Conservation (phyloP, 2,113 vertebrate genomes). For the Poeciliopsis prolifica region DNA sequence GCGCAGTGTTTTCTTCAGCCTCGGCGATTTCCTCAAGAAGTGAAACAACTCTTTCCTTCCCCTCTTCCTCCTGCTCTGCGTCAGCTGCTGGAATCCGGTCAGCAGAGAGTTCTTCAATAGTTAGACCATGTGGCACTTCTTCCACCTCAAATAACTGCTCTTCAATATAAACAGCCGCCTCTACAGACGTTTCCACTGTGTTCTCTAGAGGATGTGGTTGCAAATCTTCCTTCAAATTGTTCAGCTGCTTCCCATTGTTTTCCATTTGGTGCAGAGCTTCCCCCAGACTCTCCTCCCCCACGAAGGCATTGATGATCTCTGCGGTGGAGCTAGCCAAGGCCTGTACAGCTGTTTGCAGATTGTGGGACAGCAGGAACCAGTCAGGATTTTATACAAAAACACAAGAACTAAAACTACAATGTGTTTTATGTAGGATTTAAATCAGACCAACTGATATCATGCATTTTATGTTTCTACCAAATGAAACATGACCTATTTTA, state of each 20-base stretch:
- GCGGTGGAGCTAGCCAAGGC: constrained; percentile 37
- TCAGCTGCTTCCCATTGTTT: constrained; percentile 4
- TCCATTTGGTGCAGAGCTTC: constrained; percentile 36
- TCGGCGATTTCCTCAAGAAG: constrained; percentile 4
- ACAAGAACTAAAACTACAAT: background rate
- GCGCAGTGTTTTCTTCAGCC: constrained; percentile 8
- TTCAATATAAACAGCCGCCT: constrained; percentile 1
- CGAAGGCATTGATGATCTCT: constrained; percentile 71
- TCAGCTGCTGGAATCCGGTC: constrained; percentile 15
- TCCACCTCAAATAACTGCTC: constrained; percentile 28
- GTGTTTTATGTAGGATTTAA: background rate
- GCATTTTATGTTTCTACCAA: background rate
- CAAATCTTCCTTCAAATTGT: background rate
- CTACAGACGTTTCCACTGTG: constrained; percentile 16
- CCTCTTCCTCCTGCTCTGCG: constrained; percentile 8
- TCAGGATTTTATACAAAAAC: background rate
- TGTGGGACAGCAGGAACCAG: constrained; percentile 9
- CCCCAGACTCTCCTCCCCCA: constrained; percentile 45
- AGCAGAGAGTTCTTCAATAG: constrained; percentile 10
- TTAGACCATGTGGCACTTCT: constrained; percentile 18
- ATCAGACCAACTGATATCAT: too few relatives aligned
- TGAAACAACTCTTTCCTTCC: background rate
- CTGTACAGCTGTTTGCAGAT: constrained; percentile 61
- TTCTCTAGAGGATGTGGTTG: background rate
- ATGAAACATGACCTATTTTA: background rate